Base-by-base conservation (phyloP, 2,888 invertebrate species). In the Mamestra brassicae region DNA sequence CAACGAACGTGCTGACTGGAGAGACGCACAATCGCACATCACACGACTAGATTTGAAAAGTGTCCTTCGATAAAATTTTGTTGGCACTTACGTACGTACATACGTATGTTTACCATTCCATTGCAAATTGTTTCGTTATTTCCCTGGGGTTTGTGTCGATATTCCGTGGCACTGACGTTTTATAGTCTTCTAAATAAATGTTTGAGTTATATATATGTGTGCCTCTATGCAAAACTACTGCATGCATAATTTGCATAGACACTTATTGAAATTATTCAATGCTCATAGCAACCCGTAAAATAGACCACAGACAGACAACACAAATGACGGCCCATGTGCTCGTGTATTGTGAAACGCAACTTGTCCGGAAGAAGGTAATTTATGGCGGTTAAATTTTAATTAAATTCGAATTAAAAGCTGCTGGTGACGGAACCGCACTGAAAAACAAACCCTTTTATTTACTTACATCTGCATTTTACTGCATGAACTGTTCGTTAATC, bases 311-410 rank as follows among this genome's bases (percentile, higher is more conserved):
- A 81, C 85, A 84, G n/a, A 54, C 66, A 63, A 74, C 34, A 83
- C 70, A 88, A 86, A 83, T 85, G 84, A 81, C 78, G 83, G 74
- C 26, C 26, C 84, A 77, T 84, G 85, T 85, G 84, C 80, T 74
- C 74, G 80, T 85, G 58, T 80, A 76, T 80, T 73, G 76, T 82
- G 82, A 84, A 86, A 84, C 79, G 84, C 87, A 82, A 87, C 86
- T 86, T 89, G 86, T 84, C 89, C 89, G 88, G 89, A 90, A 88
- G 89, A 88, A 78, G 85, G 83, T 90, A 90, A 93, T 92, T 91
- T 92, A 92, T 90, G 88, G 88, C 85, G 88, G 86, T 78, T 87
- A 85, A 86, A 88, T 90, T 93, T 92, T 91, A 93, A 93, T 92
- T 92, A 92, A 92, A 92, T 88, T 82, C 85, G 88, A 91, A 90